phyloP scores from a whole-genome alignment of 2,797 vertebrate species.

The Scarus forsteni region DNA sequence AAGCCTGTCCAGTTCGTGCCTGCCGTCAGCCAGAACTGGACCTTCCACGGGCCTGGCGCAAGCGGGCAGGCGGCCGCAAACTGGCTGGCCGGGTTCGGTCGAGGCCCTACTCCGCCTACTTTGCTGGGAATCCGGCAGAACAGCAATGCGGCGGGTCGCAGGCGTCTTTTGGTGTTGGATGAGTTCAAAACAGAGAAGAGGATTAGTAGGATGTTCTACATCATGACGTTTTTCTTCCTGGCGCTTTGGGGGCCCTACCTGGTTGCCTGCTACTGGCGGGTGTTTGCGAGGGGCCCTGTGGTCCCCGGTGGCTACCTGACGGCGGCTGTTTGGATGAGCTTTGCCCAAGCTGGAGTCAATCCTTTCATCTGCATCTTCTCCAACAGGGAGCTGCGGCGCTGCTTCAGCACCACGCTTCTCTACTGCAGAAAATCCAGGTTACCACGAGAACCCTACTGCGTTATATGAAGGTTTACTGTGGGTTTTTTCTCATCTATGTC shows the following conservation, averaged over 20 bases:
- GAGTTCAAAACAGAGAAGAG: conserved; percentile 99
- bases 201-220: conserved; percentile 99
- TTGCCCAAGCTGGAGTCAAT: conserved; percentile 99
- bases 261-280: conserved; percentile 99
- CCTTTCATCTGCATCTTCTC: conserved; percentile 99
- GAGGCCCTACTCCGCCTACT: conserved; percentile 98
- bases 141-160: conserved; percentile 94
- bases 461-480: conserved; percentile 95
- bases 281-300: conserved; percentile 96
- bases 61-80: conserved; percentile 99
- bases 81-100: conserved; percentile 98
- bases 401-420: conserved; percentile 99
- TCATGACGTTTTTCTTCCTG: conserved; percentile 99
- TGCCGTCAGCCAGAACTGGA: conserved; percentile 99
- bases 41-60: conserved; percentile 98
- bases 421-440: conserved; percentile 99
- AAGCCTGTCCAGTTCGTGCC: conserved; percentile 99
- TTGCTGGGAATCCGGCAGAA: conserved; percentile 99
- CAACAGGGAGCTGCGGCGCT: conserved; percentile 99
- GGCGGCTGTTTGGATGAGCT: conserved; percentile 99
- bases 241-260: conserved; percentile 98
- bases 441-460: conserved; percentile 99
- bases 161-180: conserved; percentile 97
- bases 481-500: conserved; percentile 66
- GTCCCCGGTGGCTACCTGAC: conserved; percentile 99